These are phyloP conservation scores for Sesamia nonagrioides DNA, from an alignment of 1,140 invertebrate species.

Conservation along the genomic window DNA sequence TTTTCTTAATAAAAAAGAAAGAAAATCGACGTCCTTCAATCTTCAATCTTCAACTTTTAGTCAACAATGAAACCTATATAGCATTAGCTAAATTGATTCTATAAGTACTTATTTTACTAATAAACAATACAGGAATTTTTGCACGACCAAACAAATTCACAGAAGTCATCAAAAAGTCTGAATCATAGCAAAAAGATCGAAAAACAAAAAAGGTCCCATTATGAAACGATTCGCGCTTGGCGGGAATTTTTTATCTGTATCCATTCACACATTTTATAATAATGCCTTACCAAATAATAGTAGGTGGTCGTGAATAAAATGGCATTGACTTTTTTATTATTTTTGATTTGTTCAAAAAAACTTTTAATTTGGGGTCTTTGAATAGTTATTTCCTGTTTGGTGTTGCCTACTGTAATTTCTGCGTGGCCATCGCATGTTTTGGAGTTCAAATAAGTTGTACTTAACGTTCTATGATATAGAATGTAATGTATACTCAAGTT, in stretches of 20 bases:
- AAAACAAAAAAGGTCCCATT: slow-evolving; percentile 22
- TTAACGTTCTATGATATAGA: background rate
- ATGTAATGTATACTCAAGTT: background rate
- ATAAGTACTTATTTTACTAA: no score
- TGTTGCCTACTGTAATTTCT: slow-evolving; percentile 39
- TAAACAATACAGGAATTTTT: slow-evolving; percentile 3
- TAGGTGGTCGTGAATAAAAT: slow-evolving; percentile 47
- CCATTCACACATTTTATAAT: slow-evolving; percentile 49
- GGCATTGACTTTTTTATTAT: slow-evolving; percentile 44
- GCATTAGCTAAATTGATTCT: background rate
- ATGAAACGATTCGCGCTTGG: slow-evolving; percentile 34
- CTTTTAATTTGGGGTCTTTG: slow-evolving; percentile 28
- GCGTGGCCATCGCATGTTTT: background rate
- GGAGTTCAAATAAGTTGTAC: background rate
- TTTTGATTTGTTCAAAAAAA: slow-evolving; percentile 39
- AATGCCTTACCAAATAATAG: slow-evolving; percentile 40
- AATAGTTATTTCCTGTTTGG: slow-evolving; percentile 33
- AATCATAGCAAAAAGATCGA: slow-evolving; percentile 27
- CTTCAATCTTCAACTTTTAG: background rate
- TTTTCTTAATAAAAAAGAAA: no score
- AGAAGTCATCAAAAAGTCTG: slow-evolving; percentile 25
- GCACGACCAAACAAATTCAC: background rate
- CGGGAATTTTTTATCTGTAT: slow-evolving; percentile 40
- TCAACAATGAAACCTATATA: background rate
- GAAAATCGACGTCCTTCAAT: no score